Evolutionary conservation across 2,888 invertebrate genomes (phyloP).

Genomic region (Suillia variegata): DNA sequence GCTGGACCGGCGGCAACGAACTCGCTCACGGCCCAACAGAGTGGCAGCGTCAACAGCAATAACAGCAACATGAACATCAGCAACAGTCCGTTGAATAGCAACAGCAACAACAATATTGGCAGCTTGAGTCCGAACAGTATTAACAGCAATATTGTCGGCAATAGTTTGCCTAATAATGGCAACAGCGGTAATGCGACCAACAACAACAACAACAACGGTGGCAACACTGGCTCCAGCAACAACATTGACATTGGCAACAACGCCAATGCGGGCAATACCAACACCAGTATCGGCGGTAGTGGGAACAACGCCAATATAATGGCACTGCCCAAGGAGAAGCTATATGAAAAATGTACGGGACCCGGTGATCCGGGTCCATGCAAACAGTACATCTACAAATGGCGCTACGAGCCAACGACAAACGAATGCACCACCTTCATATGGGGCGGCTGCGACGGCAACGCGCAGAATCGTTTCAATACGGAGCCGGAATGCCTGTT

Average conservation of each 20-base stretch:
- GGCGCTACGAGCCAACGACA: slow-evolving; percentile 68
- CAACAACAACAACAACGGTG: slow-evolving; percentile 20
- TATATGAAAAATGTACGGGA: slow-evolving; percentile 59
- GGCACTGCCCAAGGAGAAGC: slow-evolving; percentile 51
- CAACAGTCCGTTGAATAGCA: slow-evolving; percentile 27
- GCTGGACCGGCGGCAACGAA: slow-evolving; percentile 33
- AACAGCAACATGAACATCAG: slow-evolving; percentile 25
- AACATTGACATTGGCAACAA: slow-evolving; percentile 19
- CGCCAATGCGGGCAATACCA: slow-evolving; percentile 20
- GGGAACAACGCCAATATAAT: too few species aligned
- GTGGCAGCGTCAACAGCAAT: neutral
- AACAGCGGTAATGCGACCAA: slow-evolving; percentile 22
- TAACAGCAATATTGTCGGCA: slow-evolving; percentile 12
- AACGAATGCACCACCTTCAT: slow-evolving; percentile 68
- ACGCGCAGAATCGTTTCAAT: slow-evolving; percentile 71
- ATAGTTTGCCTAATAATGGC: slow-evolving; percentile 23
- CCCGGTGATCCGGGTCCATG: slow-evolving; percentile 66
- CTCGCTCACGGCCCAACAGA: slow-evolving; percentile 22
- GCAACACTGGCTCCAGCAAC: slow-evolving; percentile 8
- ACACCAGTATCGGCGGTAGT: slow-evolving; percentile 31
- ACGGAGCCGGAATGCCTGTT: slow-evolving; percentile 71
- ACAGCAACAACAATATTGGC: slow-evolving; percentile 25
- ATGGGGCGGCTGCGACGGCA: slow-evolving; percentile 74
- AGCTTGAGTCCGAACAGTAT: slow-evolving; percentile 14
- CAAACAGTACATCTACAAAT: slow-evolving; percentile 70